phyloP scores from a whole-genome alignment of 2,113 vertebrate genomes.

The Sinocyclocheilus anophthalmus region DNA sequence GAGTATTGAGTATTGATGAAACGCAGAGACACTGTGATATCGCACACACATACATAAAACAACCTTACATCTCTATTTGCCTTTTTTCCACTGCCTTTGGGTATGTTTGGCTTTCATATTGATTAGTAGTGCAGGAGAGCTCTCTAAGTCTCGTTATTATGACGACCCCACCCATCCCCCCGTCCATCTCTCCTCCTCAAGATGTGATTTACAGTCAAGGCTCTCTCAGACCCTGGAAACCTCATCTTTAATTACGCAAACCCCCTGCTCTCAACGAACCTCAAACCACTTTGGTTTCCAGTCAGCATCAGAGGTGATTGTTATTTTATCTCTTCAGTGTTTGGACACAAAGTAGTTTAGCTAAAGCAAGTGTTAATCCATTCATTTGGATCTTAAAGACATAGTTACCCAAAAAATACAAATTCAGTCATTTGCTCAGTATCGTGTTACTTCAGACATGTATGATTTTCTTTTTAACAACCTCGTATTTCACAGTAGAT shows the following conservation, averaged over 20 bases:
- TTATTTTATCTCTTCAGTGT: not conserved
- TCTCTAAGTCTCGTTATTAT: conserved; percentile 15
- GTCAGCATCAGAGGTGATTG: not conserved
- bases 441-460: not conserved
- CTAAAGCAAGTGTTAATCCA: not conserved
- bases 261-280: not conserved
- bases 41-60: conserved; percentile 14
- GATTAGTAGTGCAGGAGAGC: not conserved
- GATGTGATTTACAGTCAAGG: conserved; percentile 10
- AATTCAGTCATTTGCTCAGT: not conserved
- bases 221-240: conserved; percentile 19
- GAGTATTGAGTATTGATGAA: conserved; percentile 22
- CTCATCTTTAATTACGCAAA: conserved; percentile 21
- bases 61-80: not conserved
- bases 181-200: not conserved
- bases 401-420: not conserved
- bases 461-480: not conserved
- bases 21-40: not conserved
- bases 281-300: not conserved
- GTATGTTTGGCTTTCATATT: not conserved
- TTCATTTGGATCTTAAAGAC: not conserved
- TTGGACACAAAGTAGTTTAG: not conserved
- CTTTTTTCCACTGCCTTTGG: not conserved
- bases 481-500: no score
- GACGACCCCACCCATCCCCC: conserved; percentile 27